Base-by-base conservation (phyloP, 2,888 invertebrate species). In the Orthosia cruda region DNA sequence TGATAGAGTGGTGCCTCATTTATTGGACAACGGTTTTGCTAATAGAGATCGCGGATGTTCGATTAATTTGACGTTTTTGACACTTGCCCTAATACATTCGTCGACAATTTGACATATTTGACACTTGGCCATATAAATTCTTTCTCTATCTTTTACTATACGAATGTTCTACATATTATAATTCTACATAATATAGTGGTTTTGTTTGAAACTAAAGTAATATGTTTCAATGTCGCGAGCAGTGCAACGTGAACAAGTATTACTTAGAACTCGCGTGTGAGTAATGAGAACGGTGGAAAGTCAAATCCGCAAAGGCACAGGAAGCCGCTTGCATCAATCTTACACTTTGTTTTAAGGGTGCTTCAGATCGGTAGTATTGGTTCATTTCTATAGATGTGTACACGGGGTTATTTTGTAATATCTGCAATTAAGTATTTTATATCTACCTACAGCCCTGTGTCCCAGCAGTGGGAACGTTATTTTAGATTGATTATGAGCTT, bases 251-350 rank as follows among this genome's bases (percentile, higher is more conserved):
- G 49, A 65, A 62, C 59, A 55, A 68, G 67, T 68, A 66, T 62
- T 74, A 81, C 77, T 84, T 52, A 52, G 65, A 89, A 87, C 84
- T 84, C 82, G 88, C 88, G 90, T 86, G 86, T 88, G 82, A 90
- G 90, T 91, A 91, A 91, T 90, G 89, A 89, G 92, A 90, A 86
- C 91, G 62, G 64, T 81, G 84, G 73, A 84, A 83, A 90, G 88
- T 91, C 88, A 92, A 91, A 90, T 90, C 89, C 87, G 84, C 80
- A 80, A 87, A 54, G 26, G 81, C 84, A 87, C 88, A 91, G 88
- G 85, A 88, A 89, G 62, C 72, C 2, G 40, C 61, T 70, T 71
- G 54, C 50, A 70, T 80, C 55, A 55, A 62, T 62, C 61, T 78
- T 78, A 61, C 18, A 40, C 61, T 74, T 71, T 20, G 15, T 59